phyloP scores from a whole-genome alignment of 2,113 vertebrate species.

The Pelobates fuscus region DNA sequence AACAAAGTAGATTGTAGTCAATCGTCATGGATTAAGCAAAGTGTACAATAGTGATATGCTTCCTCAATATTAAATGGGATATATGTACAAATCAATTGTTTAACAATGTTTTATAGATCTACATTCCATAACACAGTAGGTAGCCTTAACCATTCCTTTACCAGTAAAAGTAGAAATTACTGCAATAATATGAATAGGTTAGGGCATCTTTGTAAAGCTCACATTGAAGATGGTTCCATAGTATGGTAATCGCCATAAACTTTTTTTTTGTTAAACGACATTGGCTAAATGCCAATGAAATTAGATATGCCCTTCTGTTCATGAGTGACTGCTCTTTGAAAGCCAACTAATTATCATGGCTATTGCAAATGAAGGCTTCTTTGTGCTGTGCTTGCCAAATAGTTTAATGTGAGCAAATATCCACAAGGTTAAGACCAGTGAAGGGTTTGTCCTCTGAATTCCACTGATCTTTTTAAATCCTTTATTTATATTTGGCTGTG shows the following conservation, averaged over 20 bases:
- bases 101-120: too few relatives aligned
- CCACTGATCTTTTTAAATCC: conserved; percentile 13
- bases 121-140: too few relatives aligned
- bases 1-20: too few relatives aligned
- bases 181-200: background rate
- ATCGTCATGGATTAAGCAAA: too few relatives aligned
- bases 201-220: conserved; percentile 19
- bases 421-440: conserved; percentile 41
- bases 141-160: too few relatives aligned
- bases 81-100: too few relatives aligned
- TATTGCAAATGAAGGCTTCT: conserved; percentile 39
- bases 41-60: too few relatives aligned
- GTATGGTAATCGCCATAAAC: conserved; percentile 38
- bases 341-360: conserved; percentile 49
- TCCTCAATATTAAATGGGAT: too few relatives aligned
- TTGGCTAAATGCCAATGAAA: conserved; percentile 48
- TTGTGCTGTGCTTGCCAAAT: conserved; percentile 43
- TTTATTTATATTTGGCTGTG: background rate
- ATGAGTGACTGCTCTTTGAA: conserved; percentile 49
- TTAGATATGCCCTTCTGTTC: conserved; percentile 50
- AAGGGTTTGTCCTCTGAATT: conserved; percentile 38
- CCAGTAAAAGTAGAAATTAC: too few relatives aligned
- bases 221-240: conserved; percentile 30
- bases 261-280: conserved; percentile 33
- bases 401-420: conserved; percentile 46